Evolutionary conservation across 2,113 vertebrate genomes (phyloP).

Genomic region (Leuciscus idus): DNA sequence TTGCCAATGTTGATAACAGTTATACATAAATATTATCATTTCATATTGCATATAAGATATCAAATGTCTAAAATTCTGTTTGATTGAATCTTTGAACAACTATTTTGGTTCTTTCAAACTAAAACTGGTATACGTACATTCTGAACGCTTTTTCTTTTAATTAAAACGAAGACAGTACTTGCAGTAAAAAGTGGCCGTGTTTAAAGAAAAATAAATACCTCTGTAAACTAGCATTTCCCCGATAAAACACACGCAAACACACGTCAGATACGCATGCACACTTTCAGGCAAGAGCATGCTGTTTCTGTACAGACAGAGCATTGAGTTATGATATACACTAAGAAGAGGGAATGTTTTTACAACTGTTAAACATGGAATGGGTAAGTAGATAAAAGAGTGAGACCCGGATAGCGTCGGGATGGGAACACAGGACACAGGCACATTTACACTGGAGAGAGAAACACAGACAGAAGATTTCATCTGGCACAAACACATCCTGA

Average conservation of each 20-base stretch:
- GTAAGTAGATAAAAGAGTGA: constrained; percentile 64
- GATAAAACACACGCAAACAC: background rate
- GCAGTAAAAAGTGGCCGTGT: background rate
- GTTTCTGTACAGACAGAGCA: background rate
- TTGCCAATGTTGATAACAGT: background rate
- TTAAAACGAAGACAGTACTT: background rate
- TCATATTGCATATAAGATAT: background rate
- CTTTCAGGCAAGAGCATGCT: constrained; percentile 32
- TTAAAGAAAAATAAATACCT: constrained; percentile 38
- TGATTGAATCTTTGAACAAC: background rate
- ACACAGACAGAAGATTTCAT: constrained; percentile 47
- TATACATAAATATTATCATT: background rate
- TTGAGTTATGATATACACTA: background rate
- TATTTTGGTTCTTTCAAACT: background rate
- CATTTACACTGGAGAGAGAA: constrained; percentile 66
- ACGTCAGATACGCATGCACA: constrained; percentile 28
- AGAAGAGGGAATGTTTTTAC: background rate
- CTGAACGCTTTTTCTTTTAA: background rate
- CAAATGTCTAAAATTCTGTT: background rate
- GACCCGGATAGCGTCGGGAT: constrained; percentile 67
- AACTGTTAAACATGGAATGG: constrained; percentile 37
- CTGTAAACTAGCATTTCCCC: background rate
- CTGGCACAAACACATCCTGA: constrained; percentile 45
- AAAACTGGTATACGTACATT: background rate
- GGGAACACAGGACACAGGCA: constrained; percentile 64